Conservation (phyloP, 2,888 invertebrate species). For the Gerris lacustris region DNA sequence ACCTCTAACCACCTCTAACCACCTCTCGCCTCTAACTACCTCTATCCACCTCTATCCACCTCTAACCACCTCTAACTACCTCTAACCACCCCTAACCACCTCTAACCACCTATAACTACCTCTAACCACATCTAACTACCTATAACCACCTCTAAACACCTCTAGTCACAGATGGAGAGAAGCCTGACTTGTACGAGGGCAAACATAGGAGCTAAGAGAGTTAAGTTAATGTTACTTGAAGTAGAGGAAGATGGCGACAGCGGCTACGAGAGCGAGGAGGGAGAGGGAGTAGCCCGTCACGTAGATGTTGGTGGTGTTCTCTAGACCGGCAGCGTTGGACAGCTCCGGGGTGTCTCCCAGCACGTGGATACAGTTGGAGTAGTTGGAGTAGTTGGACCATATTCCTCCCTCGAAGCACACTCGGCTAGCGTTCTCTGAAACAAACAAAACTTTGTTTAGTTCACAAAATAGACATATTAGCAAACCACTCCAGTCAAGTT, state of each 20-base stretch:
- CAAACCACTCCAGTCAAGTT: background rate
- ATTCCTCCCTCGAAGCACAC: constrained; percentile 63
- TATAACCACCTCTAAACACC: too few species aligned
- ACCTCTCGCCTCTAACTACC: too few species aligned
- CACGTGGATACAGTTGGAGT: constrained; percentile 47
- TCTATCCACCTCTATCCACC: too few species aligned
- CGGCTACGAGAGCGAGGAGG: constrained; percentile 63
- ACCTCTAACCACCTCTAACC: too few species aligned
- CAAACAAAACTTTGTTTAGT: constrained; percentile 21
- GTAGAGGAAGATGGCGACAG: constrained; percentile 74
- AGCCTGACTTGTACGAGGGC: too few species aligned
- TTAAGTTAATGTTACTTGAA: constrained; percentile 61
- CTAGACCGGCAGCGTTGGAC: constrained; percentile 35
- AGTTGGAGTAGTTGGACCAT: constrained; percentile 71
- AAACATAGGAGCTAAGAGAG: too few species aligned
- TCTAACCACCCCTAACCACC: too few species aligned
- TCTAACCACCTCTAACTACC: too few species aligned
- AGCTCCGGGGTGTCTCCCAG: constrained; percentile 31
- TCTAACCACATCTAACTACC: too few species aligned
- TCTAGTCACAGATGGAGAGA: too few species aligned
- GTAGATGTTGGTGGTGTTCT: constrained; percentile 66
- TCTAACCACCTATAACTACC: too few species aligned
- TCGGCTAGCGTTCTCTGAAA: constrained; percentile 73
- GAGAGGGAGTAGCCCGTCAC: constrained; percentile 74
- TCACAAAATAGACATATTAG: background rate